Base-by-base conservation (phyloP, 2,888 invertebrate genomes). In the Dromius quadrimaculatus region DNA sequence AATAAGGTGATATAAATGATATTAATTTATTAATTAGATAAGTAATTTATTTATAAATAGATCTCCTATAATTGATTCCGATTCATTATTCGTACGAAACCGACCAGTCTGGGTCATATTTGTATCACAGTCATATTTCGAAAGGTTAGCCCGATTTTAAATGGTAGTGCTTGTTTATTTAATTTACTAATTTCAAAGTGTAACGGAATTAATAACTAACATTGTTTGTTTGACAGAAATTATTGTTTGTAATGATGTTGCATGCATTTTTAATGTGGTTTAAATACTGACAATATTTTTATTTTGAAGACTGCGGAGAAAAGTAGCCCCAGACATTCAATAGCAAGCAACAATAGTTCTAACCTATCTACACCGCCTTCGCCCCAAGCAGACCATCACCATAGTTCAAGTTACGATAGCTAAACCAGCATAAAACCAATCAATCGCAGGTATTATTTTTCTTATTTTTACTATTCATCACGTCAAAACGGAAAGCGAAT, bases 311-410 rank as follows among this genome's bases (percentile, higher is more conserved):
- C 78, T 57, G 80, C 81, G 9, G 83, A 83, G 74, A 80, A 81
- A 75, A 77, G 80, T 72, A 89, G 89, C 80, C 90, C 90, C 43
- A 86, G 90, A 71, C 90, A 90, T 80, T 91, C 90, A 70, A 87
- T 90, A 78, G 89, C 89, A 71, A 90, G 90, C 72, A 90, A 90
- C 82, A 90, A 90, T 80, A 90, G 90, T 83, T 90, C 89, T 77
- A 90, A 90, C 81, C 85, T 89, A 76, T 90, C 90, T 74, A 90
- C 90, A 50, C 90, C 90, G 61, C 90, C 90, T 54, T 89, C 89
- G 78, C 89, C 89, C 71, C 87, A 88, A 76, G 87, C 88, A 73
- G 88, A 88, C 79, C 88, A 88, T 76, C 85, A 85, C 76, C 87
- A 87, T 77, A 89, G 88, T 77, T 89, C 89, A 59, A 88, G 88